Evolutionary conservation across 1,140 invertebrate genomes (phyloP).

Genomic region (Meloidogyne chitwoodi): DNA sequence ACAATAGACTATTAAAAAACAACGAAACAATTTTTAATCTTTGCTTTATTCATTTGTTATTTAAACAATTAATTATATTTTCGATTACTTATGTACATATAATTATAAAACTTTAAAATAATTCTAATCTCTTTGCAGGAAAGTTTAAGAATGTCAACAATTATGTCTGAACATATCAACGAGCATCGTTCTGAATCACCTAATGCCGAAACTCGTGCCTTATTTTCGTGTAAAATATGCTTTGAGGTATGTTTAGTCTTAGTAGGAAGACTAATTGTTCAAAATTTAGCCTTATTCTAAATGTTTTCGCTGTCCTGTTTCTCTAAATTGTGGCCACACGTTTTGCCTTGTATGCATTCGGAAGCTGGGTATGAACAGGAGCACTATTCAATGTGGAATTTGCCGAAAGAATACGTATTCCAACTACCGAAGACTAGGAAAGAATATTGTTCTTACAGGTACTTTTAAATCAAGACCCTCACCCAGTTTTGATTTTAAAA

Average conservation of each 20-base stretch:
- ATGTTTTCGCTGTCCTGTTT: slow-evolving; percentile 14
- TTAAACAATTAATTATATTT: neutral
- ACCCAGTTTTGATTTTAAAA: neutral
- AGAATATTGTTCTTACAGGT: slow-evolving; percentile 22
- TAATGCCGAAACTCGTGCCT: neutral
- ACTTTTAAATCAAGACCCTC: neutral
- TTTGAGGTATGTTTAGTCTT: neutral
- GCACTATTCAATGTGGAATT: slow-evolving; percentile 16
- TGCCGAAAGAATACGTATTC: slow-evolving; percentile 22
- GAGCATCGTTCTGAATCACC: neutral
- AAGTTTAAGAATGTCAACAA: neutral
- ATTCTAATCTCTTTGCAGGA: neutral
- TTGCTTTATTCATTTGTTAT: neutral
- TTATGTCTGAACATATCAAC: neutral
- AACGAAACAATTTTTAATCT: neutral
- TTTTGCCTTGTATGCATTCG: slow-evolving; percentile 17
- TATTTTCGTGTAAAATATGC: neutral
- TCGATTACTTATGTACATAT: too few relatives aligned
- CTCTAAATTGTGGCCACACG: slow-evolving; percentile 23
- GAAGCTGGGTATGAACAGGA: slow-evolving; percentile 1
- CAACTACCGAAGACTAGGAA: slow-evolving; percentile 17
- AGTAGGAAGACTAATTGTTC: neutral
- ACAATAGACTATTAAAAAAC: neutral
- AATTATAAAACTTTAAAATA: too few relatives aligned
- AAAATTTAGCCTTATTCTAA: slow-evolving; percentile 18